These are phyloP conservation scores for Molorchus minor DNA, from an alignment of 2,888 invertebrate genomes.

Conservation along the genomic window DNA sequence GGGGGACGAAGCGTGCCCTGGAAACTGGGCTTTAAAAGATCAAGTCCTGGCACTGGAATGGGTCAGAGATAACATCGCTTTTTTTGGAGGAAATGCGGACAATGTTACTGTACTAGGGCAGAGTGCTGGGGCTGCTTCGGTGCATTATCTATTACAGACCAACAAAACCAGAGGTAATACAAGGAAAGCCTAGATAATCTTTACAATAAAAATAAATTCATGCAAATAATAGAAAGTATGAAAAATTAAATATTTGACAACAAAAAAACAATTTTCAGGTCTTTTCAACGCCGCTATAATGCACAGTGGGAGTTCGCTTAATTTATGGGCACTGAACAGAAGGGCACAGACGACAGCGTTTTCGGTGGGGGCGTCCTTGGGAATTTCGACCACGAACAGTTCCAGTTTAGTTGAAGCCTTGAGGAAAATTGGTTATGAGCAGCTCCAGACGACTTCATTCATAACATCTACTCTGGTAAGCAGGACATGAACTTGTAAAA, in stretches of 20 bases:
- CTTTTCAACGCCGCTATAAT: constrained; percentile 55
- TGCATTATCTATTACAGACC: constrained; percentile 64
- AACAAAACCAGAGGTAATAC: constrained; percentile 63
- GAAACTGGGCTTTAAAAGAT: constrained; percentile 67
- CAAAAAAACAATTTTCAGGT: constrained; percentile 45
- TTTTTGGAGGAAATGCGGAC: constrained; percentile 65
- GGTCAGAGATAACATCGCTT: constrained; percentile 64
- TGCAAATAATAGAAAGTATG: background rate
- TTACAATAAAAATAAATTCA: background rate
- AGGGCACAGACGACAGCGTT: constrained; percentile 32
- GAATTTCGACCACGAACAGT: constrained; percentile 29
- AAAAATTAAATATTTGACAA: no score
- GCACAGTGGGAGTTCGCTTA: constrained; percentile 54
- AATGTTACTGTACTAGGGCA: constrained; percentile 68
- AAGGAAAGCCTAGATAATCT: constrained; percentile 48
- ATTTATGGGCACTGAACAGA: constrained; percentile 46
- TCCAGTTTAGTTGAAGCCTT: constrained; percentile 32
- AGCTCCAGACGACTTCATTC: no score
- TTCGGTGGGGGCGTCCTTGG: constrained; percentile 23
- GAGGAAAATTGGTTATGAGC: constrained; percentile 32
- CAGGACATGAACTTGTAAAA: no score
- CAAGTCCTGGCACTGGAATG: constrained; percentile 65
- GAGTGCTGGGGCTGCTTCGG: constrained; percentile 65
- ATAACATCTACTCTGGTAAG: no score
- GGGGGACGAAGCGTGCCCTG: constrained; percentile 63